phyloP scores from a whole-genome alignment of 1,140 invertebrate species.

The Drosophila kurseongensis region DNA sequence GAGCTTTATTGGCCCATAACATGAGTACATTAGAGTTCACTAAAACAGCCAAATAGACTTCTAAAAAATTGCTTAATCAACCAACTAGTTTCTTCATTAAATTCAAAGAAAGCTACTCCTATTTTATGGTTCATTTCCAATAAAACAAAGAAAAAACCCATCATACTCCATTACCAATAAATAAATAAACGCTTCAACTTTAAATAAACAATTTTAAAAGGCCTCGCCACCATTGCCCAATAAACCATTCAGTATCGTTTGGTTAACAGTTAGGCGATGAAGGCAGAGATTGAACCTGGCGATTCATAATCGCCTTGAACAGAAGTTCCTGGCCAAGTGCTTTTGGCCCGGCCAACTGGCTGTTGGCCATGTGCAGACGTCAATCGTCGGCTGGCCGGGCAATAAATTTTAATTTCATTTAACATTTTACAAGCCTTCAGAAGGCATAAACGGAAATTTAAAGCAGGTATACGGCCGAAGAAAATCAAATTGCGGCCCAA shows the following conservation, averaged over 20 bases:
- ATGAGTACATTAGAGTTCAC: not conserved
- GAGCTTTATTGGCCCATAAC: not conserved
- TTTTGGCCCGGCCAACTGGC: conserved; percentile 39
- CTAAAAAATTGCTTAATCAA: not conserved
- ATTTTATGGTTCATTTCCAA: not conserved
- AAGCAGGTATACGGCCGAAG: conserved; percentile 56
- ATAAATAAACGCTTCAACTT: conserved; percentile 22
- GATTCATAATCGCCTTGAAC: conserved; percentile 47
- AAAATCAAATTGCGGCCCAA: conserved; percentile 61
- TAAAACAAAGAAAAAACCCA: not conserved
- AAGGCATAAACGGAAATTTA: conserved; percentile 82
- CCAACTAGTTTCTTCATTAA: not conserved
- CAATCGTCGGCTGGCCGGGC: conserved; percentile 67
- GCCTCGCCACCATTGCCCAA: conserved; percentile 16
- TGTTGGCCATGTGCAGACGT: conserved; percentile 61
- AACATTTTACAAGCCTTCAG: conserved; percentile 82
- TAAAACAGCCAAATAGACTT: not conserved
- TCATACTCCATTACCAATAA: conserved; percentile 11
- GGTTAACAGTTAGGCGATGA: conserved; percentile 32
- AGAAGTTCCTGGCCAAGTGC: conserved; percentile 40
- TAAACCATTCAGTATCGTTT: conserved; percentile 13
- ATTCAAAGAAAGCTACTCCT: not conserved
- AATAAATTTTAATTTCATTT: conserved; percentile 83
- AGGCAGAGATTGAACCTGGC: conserved; percentile 27
- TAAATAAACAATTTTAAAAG: conserved; percentile 43